Percentiles rank a stretch among this genome's conserved stretches.
Evolutionary conservation across 2,113 vertebrate species (phyloP).

Genomic region (Collichthys lucidus): DNA sequence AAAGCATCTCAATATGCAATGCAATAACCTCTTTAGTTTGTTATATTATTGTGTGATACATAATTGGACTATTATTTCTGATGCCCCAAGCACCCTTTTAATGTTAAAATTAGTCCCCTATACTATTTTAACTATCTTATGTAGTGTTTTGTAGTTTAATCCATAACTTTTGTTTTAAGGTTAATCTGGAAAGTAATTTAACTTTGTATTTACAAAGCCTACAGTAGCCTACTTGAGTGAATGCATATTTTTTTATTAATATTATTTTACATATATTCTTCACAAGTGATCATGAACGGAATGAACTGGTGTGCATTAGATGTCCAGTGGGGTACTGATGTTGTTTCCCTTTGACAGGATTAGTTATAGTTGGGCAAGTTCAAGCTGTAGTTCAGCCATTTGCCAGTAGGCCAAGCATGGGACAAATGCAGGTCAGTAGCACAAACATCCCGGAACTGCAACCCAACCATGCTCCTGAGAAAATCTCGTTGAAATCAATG

Average conservation of each 20-base stretch:
- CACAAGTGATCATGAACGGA: not conserved
- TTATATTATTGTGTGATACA: not conserved
- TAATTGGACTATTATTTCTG: not conserved
- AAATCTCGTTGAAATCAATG: not conserved
- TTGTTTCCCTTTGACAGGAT: not conserved
- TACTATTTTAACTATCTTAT: not conserved
- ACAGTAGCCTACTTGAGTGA: not conserved
- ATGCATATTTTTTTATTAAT: not conserved
- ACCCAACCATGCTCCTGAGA: not conserved
- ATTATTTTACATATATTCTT: not conserved
- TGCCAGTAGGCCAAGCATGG: constrained; percentile 41
- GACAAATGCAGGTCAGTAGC: constrained; percentile 66
- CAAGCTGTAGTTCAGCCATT: constrained; percentile 49
- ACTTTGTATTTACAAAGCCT: not conserved
- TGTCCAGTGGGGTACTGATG: not conserved
- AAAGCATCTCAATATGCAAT: not conserved
- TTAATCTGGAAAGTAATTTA: not conserved
- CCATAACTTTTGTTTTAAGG: not conserved
- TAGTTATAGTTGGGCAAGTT: constrained; percentile 32
- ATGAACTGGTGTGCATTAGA: not conserved
- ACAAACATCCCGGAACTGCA: constrained; percentile 45
- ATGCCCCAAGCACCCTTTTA: too few species aligned
- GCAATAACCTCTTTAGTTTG: not conserved
- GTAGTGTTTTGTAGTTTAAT: not conserved
- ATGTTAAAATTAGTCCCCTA: not conserved